Base-by-base conservation (phyloP, 2,888 invertebrate species). In the Rhagonycha lutea region DNA sequence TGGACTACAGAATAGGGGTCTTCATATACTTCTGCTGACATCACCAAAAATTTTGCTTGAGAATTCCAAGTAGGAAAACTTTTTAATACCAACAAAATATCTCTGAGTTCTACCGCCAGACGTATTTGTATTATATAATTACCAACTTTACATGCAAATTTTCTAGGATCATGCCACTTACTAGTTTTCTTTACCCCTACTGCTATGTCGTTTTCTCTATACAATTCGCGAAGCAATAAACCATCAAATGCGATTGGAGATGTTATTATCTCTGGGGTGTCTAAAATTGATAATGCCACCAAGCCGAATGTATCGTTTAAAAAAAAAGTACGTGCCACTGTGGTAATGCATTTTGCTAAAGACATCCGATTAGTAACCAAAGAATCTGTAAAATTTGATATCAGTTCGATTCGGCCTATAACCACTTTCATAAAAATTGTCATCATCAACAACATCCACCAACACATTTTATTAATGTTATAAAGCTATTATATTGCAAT, bases 1-100 rank as follows among this genome's bases (percentile, higher is more conserved):
- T 69, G 32, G 5, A 80, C 81, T 14, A 81, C 74, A 9, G 26
- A 23, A 1, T 70, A 24, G 1, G 81, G 79, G n/a, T 83, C 70
- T 0, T 71, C 62, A 67, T 82, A 82, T 8, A 67, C 12, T 7
- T 75, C 78, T 2, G 82, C 70, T 2, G 83, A 82, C 9, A 85
- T 81, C 7, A 86, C 68, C n/a, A 81, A 70, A 73, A 83, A 81
- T 62, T 80, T 80, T 1, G 81, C 82, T 14, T 81, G 80, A 0
- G 82, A 80, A 74, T 82, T 82, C 81, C 82, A 83, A 23, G 78
- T 77, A 11, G 76, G 73, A 60, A 79, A 73, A 3, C 11, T 12
- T n/a, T 67, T 70, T 14, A 83, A 70, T 26, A 62, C 29, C 2
- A 47, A 60, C 65, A 83, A 65, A 69, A 73, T 75, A n/a, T 70